These are phyloP conservation scores for Leptinotarsa peninsularis DNA, from an alignment of 2,888 invertebrate genomes.

Conservation along the genomic window DNA sequence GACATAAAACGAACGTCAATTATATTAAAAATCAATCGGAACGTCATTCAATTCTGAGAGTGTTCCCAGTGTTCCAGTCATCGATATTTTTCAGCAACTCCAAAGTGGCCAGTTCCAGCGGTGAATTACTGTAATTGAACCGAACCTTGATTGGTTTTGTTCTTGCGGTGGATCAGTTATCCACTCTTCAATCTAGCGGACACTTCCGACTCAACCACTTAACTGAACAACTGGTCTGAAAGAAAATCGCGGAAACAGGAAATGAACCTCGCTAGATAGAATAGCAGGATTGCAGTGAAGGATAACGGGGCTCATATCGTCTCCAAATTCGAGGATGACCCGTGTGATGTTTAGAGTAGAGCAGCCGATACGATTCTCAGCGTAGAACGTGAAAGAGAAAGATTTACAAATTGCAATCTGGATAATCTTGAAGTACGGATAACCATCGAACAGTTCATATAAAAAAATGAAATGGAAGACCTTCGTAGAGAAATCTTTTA, in stretches of 20 bases:
- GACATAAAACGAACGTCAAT: too few relatives aligned
- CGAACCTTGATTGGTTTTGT: slow-evolving; percentile 31
- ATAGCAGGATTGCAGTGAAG: slow-evolving; percentile 31
- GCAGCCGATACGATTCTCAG: neutral
- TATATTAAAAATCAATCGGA: neutral
- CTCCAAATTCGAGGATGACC: slow-evolving; percentile 17
- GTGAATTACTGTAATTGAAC: slow-evolving; percentile 34
- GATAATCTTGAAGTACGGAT: too few relatives aligned
- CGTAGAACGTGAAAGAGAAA: slow-evolving; percentile 10
- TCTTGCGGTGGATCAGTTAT: slow-evolving; percentile 20
- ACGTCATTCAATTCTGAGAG: slow-evolving; percentile 19
- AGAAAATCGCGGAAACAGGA: slow-evolving; percentile 53
- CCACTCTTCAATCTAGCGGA: slow-evolving; percentile 35
- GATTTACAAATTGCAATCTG: neutral
- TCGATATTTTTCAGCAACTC: slow-evolving; percentile 25
- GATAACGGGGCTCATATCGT: slow-evolving; percentile 12
- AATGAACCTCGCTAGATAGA: slow-evolving; percentile 53
- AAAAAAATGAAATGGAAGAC: too few relatives aligned
- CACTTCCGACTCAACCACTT: slow-evolving; percentile 46
- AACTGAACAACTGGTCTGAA: slow-evolving; percentile 51
- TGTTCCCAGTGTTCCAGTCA: slow-evolving; percentile 21
- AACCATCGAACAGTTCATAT: too few relatives aligned
- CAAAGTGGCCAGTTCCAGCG: slow-evolving; percentile 30
- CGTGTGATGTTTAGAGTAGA: neutral
- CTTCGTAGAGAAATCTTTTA: too few relatives aligned